A percentile compares a stretch with the other conserved stretches of the same genome.
Conservation (phyloP, 1,140 invertebrate genomes). For the Sarcophaga bullata region DNA sequence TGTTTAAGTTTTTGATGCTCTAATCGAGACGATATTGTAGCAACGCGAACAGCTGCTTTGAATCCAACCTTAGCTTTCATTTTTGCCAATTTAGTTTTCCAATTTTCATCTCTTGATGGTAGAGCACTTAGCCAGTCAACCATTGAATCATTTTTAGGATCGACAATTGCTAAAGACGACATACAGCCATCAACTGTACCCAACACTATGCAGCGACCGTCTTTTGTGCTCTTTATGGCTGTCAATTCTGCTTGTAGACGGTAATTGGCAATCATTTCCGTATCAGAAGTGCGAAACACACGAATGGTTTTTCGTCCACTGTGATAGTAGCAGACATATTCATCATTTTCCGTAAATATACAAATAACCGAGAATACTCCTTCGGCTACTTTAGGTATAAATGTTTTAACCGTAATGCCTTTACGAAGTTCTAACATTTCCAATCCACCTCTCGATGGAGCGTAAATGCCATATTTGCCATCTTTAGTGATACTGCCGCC, state of each 20-base stretch:
- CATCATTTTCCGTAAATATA: slow-evolving; percentile 92
- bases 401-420: slow-evolving; percentile 82
- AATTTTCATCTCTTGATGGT: slow-evolving; percentile 79
- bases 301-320: slow-evolving; percentile 88
- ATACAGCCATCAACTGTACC: slow-evolving; percentile 94
- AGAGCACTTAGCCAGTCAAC: slow-evolving; percentile 74
- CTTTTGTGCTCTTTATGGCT: slow-evolving; percentile 83
- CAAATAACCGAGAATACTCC: slow-evolving; percentile 96
- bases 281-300: slow-evolving; percentile 89
- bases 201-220: slow-evolving; percentile 83
- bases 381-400: slow-evolving; percentile 93
- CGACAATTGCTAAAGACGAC: slow-evolving; percentile 89
- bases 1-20: slow-evolving; percentile 46
- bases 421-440: slow-evolving; percentile 89
- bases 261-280: slow-evolving; percentile 91
- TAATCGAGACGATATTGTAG: slow-evolving; percentile 61
- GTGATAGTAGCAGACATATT: slow-evolving; percentile 97
- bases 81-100: slow-evolving; percentile 78
- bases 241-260: slow-evolving; percentile 91
- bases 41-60: slow-evolving; percentile 70
- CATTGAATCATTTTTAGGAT: slow-evolving; percentile 76
- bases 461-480: slow-evolving; percentile 92
- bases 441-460: slow-evolving; percentile 90
- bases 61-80: slow-evolving; percentile 73
- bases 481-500: slow-evolving; percentile 84